Evolutionary conservation across 2,888 invertebrate genomes (phyloP), one percentile per base, ranked within the genome.

Genomic region (Parelbella ahira): DNA sequence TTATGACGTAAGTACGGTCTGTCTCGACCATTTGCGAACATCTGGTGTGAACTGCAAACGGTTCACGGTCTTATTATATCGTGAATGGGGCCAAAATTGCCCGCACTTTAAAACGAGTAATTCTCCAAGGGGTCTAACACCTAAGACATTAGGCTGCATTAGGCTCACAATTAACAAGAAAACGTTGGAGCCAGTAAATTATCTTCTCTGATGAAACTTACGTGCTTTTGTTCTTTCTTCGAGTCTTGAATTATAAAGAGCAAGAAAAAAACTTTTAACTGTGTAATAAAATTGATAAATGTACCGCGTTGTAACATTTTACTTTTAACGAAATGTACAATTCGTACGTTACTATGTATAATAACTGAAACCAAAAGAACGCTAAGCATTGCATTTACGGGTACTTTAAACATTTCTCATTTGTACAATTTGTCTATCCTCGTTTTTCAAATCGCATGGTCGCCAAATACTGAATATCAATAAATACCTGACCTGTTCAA

Each of bases 1-100:
- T 49, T 34, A 48, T 47, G 45, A 48, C 30, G 32, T 41, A 41
- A 32, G 32, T 33, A 41, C 32, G 25, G 39, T 25, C 32, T 39
- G 32, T 39, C 39, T 19, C 30, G 20, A 24, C 10, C 30, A 32
- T 39, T 32, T 39, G 30, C 25, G 24, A 24, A 32, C 18, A 24
- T 32, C 38, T 30, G 23, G 29, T 10, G 13, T 18, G 2, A 15
- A 15, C 23, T 18, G 23, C 15, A 11, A 23, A 23, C 29, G 15
- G 13, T 11, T 24, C 9, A 6, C 9, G 10, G 1, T 10, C 23
- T 9, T 30, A 38, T n/a, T 11, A 7, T 8, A 10, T 23, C 24
- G 23, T 30, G 3, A 38, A 24, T 23, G 23, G 11, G 23, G 7
- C 8, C 18, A 39, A 30, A 30, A 30, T 39, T 18, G 38, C 30